Base-by-base conservation (phyloP, 2,113 vertebrate genomes). In the Anoura caudifer region DNA sequence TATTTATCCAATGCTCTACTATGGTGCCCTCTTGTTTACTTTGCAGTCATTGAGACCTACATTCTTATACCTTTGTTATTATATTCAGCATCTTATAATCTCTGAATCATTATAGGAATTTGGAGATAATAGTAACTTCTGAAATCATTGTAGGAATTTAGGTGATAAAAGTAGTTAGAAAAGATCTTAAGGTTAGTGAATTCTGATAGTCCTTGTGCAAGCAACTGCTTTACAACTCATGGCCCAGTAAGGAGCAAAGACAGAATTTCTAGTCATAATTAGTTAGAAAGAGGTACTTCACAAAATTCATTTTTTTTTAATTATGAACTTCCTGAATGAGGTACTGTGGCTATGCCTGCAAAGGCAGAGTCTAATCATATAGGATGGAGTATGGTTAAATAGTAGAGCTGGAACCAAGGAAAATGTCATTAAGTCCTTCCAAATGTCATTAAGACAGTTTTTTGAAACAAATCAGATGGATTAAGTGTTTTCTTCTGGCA, bases 361-460 rank as follows among this genome's bases (percentile, higher is more conserved):
- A 92, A 95, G 22, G 36, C 26, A 72, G 7, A 76, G 12, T 6
- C 31, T 82, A 67, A 76, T 92, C 65, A 33, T 41, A 56, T 7
- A 81, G 52, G 15, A 87, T 67, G 15, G 76, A 89, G 8, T 17
- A 65, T 65, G 24, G 24, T 81, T 76, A 52, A 97, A 65, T 33
- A 88, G 24, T 38, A 56, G 54, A 91, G 36, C 52, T 75, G 7
- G 45, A 94, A 82, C 16, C 15, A 88, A 88, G 36, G 45, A 61
- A 88, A 94, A 88, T 96, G 45, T 85, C 43, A 61, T 84, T 86
- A 93, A 90, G 41, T 69, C 10, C 4, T 76, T 96, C 22, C 36
- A 96, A 38, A 86, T 96, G 43, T 76, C 33, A 92, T 94, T 89
- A 95, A 93, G n/a, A 52, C 5, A 61, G 36, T 70, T 31, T 87